Evolutionary conservation across 2,797 vertebrate species (phyloP), one percentile per base, ranked within the genome.

Genomic region (Poeciliopsis presidionis): DNA sequence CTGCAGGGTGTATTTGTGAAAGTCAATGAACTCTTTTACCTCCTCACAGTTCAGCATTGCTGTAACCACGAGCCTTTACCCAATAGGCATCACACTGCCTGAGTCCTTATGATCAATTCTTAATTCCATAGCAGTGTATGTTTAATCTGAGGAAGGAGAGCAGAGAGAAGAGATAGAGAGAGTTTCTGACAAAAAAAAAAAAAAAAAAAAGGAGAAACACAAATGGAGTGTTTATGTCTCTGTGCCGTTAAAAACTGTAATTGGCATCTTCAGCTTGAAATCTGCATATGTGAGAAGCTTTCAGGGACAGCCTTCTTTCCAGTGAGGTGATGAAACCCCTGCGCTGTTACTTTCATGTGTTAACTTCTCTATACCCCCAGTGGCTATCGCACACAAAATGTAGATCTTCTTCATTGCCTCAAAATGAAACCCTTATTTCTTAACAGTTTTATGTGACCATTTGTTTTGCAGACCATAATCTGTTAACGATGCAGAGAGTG

Each of bases 391-490:
- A 61, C 14, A 61, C 14, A 25, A 67, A 67, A 41, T 25, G 3
- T 43, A 22, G 4, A 69, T 43, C 39, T 13, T 25, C 41, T 69
- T 13, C 14, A 61, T 61, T 30, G 57, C 33, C 63, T 67, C 18
- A 25, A 69, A 69, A n/a, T 69, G 8, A 43, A 43, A 69, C 12
- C 22, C 11, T 41, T 39, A 41, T 65, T 65, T 36, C 30, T 33
- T 33, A 33, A 18, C 14, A 18, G 30, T 30, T 59, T 61, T 61
- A 18, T 3, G 13, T 33, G 28, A 6, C 57, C 14, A 5, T 61
- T 67, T 67, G 77, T 74, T 77, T 80, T 59, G 20, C 75, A 4
- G 46, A 2, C 79, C 4, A 53, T 85, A 80, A 81, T 86, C 78
- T 72, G 9, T 75, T 83, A 51, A 51, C 74, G 46, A 77, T 84